phyloP scores from a whole-genome alignment of 2,113 vertebrate species.

The Varanus komodoensis region DNA sequence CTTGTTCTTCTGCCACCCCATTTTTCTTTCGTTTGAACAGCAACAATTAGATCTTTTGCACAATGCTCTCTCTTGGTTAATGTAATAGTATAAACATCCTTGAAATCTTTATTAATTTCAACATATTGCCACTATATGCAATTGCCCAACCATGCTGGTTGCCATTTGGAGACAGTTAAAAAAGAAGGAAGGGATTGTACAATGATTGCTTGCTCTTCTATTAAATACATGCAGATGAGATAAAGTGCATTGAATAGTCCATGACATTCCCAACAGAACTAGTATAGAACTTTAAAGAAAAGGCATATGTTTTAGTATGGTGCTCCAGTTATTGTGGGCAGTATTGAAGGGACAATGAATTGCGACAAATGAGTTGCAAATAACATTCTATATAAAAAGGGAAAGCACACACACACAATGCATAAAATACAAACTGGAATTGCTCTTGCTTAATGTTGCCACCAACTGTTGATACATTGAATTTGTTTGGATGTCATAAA shows the following conservation, averaged over 20 bases:
- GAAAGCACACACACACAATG: too few species aligned
- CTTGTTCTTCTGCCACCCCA: not conserved
- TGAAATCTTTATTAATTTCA: not conserved
- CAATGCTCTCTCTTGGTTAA: not conserved
- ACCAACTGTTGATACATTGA: not conserved
- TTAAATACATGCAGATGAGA: not conserved
- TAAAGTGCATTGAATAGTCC: not conserved
- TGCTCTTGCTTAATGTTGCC: not conserved
- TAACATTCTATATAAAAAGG: not conserved
- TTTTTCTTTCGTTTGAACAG: not conserved
- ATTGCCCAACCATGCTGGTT: not conserved
- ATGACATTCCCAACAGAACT: not conserved
- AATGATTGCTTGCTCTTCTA: not conserved
- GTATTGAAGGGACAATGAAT: not conserved
- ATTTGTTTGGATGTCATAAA: not conserved
- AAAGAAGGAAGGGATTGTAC: not conserved
- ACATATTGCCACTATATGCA: not conserved
- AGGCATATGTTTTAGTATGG: not conserved
- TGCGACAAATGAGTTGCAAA: not conserved
- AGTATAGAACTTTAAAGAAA: not conserved
- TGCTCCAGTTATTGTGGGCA: not conserved
- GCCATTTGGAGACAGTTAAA: not conserved
- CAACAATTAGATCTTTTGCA: not conserved
- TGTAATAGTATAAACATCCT: not conserved
- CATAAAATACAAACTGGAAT: not conserved